These are phyloP conservation scores for Habrosyne pyritoides DNA, from an alignment of 2,888 invertebrate species.

Conservation along the genomic window DNA sequence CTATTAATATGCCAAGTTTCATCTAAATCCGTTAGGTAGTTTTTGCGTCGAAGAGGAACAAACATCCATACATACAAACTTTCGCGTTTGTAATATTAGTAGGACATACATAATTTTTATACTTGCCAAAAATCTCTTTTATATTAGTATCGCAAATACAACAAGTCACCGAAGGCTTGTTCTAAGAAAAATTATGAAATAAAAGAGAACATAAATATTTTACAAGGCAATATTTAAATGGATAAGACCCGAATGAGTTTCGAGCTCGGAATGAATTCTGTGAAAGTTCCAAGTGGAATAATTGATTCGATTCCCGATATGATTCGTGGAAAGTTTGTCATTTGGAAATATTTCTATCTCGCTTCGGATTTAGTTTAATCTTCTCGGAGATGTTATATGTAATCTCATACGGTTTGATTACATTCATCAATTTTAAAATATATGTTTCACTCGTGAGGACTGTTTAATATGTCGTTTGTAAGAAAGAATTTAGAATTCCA, in stretches of 20 bases:
- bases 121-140: too few species aligned
- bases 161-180: not conserved
- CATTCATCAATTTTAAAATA: not conserved
- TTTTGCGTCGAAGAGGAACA: too few species aligned
- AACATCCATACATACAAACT: too few species aligned
- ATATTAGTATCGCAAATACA: not conserved
- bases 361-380: not conserved
- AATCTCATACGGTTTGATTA: not conserved
- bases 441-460: too few species aligned
- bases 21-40: too few species aligned
- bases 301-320: slow-evolving; percentile 1
- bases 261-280: not conserved
- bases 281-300: not conserved
- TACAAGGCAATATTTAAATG: not conserved
- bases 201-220: not conserved
- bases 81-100: too few species aligned
- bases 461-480: too few species aligned
- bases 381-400: not conserved
- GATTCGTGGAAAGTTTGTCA: not conserved
- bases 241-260: not conserved
- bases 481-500: too few species aligned
- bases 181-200: not conserved
- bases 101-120: too few species aligned
- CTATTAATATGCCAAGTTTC: too few species aligned
- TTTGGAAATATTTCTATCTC: not conserved